Base-by-base conservation (phyloP, 2,113 vertebrate genomes). In the Amblyornis subalaris region DNA sequence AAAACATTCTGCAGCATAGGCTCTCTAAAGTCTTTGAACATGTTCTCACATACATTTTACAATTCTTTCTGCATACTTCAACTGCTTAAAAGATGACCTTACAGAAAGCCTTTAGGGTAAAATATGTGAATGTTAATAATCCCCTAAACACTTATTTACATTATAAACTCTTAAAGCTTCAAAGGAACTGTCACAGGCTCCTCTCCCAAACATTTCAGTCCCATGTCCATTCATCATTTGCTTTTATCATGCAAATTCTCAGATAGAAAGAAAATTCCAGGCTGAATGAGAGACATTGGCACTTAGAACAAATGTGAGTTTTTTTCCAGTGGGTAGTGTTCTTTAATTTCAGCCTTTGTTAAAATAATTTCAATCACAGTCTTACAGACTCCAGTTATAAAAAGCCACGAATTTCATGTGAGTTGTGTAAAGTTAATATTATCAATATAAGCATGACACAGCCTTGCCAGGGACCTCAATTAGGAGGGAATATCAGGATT, bases 121-220 rank as follows among this genome's bases (percentile, higher is more conserved):
- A 92, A 92, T 84, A 83, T 60, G 25, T 89, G 92, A 93, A 92
- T 87, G n/a, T 57, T 87, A 92, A 84, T 80, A 95, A 90, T 89
- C 53, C 48, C 60, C 77, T 90, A 94, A 94, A 90, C 82, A 94
- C 36, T 64, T 93, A 94, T 93, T 94, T 96, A 95, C 70, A 87
- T 90, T 90, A 93, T 80, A 93, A 94, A 86, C 80, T 90, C 73
- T 65, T 85, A 81, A 84, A 89, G 69, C 69, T 95, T 96, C 89
- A 94, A 92, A 94, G 23, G 28, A 94, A 22, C 76, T 93, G 86
- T 94, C 90, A 88, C 71, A 61, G 28, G 8, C 70, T 93, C 40
- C 28, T 90, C 64, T 96, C 51, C 38, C 23, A 94, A 92, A 93
- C n/a, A 81, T 93, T 80, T 95, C 48, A 90, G 44, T 88, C 92